A percentile compares a stretch with the other conserved stretches of the same genome.
Evolutionary conservation across 2,888 invertebrate species (phyloP).

Genomic region (Sylvicola cinctus): DNA sequence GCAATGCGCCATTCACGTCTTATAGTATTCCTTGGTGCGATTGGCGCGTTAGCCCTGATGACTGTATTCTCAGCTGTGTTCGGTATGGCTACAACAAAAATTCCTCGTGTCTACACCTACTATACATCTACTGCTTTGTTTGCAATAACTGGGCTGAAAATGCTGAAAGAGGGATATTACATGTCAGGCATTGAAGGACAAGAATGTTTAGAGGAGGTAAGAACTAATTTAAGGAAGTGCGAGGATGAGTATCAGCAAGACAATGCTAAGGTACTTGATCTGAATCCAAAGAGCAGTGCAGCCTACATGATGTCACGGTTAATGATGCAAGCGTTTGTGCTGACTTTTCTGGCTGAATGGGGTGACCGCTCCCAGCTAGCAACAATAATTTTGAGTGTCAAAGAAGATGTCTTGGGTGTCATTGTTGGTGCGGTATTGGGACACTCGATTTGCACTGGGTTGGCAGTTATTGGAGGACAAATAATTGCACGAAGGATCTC

Average conservation of each 20-base stretch:
- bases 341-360: slow-evolving; percentile 98
- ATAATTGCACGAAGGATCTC: slow-evolving; percentile 96
- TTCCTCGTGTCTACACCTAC: slow-evolving; percentile 84
- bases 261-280: slow-evolving; percentile 14
- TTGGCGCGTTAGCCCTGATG: slow-evolving; percentile 81
- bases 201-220: slow-evolving; percentile 94
- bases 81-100: slow-evolving; percentile 84
- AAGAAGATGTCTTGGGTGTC: slow-evolving; percentile 88
- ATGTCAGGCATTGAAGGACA: slow-evolving; percentile 88
- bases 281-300: slow-evolving; percentile 5
- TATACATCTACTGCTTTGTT: slow-evolving; percentile 90
- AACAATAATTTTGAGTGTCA: slow-evolving; percentile 89
- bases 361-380: slow-evolving; percentile 95
- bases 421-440: slow-evolving; percentile 85
- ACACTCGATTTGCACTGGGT: slow-evolving; percentile 87
- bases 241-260: slow-evolving; percentile 59
- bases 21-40: slow-evolving; percentile 84
- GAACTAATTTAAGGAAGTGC: slow-evolving; percentile 75
- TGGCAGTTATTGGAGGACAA: slow-evolving; percentile 91
- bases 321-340: slow-evolving; percentile 78
- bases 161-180: slow-evolving; percentile 88
- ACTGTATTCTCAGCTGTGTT: slow-evolving; percentile 87
- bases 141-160: slow-evolving; percentile 92
- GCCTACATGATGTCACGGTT: slow-evolving; percentile 45
- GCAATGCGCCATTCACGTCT: slow-evolving; percentile 92